phyloP scores from a whole-genome alignment of 2,797 vertebrate genomes.

The Cryptoblepharus egeriae region DNA sequence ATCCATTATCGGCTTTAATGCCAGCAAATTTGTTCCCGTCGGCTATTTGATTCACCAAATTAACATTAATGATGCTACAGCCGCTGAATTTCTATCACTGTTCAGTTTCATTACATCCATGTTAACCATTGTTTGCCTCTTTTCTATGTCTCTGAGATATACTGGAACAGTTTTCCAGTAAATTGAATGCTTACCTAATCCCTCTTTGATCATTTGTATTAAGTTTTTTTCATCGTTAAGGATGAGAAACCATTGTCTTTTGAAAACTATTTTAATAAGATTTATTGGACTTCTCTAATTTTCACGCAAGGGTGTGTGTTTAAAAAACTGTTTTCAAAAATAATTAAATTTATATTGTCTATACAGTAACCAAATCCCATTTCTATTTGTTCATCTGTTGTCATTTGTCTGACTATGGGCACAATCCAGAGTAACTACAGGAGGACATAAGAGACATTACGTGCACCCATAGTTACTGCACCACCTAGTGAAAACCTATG shows the following conservation, averaged over 20 bases:
- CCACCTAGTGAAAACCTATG: no score
- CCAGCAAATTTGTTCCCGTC: conserved; percentile 62
- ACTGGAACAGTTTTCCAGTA: conserved; percentile 65
- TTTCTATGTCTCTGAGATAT: conserved; percentile 61
- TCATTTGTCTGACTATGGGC: not conserved
- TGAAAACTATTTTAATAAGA: conserved; percentile 68
- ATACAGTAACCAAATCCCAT: not conserved
- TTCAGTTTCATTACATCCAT: conserved; percentile 60
- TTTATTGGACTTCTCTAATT: conserved; percentile 64
- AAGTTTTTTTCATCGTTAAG: conserved; percentile 73
- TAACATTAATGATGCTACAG: conserved; percentile 63
- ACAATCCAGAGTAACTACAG: no score
- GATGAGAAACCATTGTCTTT: conserved; percentile 64
- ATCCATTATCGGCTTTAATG: conserved; percentile 58
- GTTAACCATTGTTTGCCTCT: conserved; percentile 46
- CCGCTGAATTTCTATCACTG: conserved; percentile 64
- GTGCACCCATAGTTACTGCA: no score
- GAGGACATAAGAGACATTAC: no score
- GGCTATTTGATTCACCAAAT: conserved; percentile 68
- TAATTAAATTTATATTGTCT: no score
- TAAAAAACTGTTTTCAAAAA: no score
- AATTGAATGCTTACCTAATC: conserved; percentile 74
- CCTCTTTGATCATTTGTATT: conserved; percentile 72
- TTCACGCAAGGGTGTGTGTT: conserved; percentile 20
- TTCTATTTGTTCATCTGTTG: not conserved